Base-by-base conservation (phyloP, 2,113 vertebrate genomes). In the Loxodonta africana region DNA sequence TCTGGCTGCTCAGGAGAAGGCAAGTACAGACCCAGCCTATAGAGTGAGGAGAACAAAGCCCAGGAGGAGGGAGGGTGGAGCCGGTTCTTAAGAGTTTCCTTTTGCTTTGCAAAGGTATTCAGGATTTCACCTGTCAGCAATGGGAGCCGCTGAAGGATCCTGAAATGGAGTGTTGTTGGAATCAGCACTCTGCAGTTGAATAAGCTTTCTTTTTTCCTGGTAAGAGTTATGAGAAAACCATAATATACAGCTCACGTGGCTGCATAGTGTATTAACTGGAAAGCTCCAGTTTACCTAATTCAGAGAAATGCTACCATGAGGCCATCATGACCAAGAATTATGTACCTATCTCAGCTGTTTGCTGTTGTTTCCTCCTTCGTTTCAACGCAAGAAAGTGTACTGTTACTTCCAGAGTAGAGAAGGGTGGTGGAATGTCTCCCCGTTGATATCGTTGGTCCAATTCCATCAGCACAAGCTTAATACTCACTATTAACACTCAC, bases 381-480 rank as follows among this genome's bases (percentile, higher is more conserved):
- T 62, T 60, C 74, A 20, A 0, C 3, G 9, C 20, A 11, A 53
- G 71, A 65, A n/a, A 81, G 9, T 25, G 53, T 4, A 0, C 46
- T 4, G 1, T 30, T 0, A 8, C 8, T 76, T 86, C 69, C 23
- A 17, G 28, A 57, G 69, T 4, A 25, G 25, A 37, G 18, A 48
- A 8, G 18, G 63, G 6, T 30, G 44, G 18, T 30, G 57, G 76
- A 5, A 5, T 6, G 18, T 28, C 9, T 63, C 41, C 33, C 25
- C n/a, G 0, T 0, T 28, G 48, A 23, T 3, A 8, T 4, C 15
- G 20, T 2, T 21, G 7, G 53, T 74, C 17, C 44, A 20, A 0
- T 53, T 12, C 6, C 0, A 0, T 11, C 21, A 53, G 23, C 33
- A 20, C 28, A 15, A 4, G 2, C 0, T 14, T 21, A 0, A 23